phyloP scores from a whole-genome alignment of 2,888 invertebrate species.

The Polydesmus complanatus region DNA sequence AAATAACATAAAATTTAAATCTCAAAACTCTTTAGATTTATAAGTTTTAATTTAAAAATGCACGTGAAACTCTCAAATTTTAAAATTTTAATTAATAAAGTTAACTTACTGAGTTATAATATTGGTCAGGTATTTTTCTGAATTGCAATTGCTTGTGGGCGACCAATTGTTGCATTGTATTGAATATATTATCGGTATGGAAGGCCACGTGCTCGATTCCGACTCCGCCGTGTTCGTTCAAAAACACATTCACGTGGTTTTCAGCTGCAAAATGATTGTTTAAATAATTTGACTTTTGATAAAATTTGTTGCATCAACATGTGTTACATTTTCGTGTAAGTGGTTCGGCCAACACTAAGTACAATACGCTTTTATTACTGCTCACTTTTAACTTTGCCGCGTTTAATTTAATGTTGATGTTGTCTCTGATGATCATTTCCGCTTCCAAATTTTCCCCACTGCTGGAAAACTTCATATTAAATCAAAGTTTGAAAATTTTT shows the following conservation, averaged over 20 bases:
- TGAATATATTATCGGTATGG: conserved; percentile 29
- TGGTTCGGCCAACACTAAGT: conserved; percentile 12
- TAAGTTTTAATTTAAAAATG: background rate
- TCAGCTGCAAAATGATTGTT: conserved; percentile 25
- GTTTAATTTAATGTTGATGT: conserved; percentile 33
- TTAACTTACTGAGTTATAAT: background rate
- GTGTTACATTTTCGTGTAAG: conserved; percentile 9
- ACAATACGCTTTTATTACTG: background rate
- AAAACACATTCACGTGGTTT: conserved; percentile 35
- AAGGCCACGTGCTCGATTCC: conserved; percentile 38
- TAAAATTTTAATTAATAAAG: conserved; percentile 14
- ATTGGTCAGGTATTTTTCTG: conserved; percentile 29
- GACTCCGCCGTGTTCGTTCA: conserved; percentile 32
- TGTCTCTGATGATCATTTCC: conserved; percentile 32
- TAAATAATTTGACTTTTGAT: background rate
- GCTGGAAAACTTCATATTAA: conserved; percentile 24
- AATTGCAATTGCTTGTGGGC: conserved; percentile 30
- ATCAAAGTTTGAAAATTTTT: background rate
- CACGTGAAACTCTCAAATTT: background rate
- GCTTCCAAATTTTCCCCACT: conserved; percentile 30
- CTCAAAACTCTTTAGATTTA: no score
- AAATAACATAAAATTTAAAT: no score
- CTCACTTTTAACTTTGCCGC: conserved; percentile 23
- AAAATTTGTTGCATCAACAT: no score
- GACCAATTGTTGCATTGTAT: conserved; percentile 28